These are phyloP conservation scores for Drepanosiphum platanoidis DNA, from an alignment of 2,888 invertebrate species.

Conservation along the genomic window DNA sequence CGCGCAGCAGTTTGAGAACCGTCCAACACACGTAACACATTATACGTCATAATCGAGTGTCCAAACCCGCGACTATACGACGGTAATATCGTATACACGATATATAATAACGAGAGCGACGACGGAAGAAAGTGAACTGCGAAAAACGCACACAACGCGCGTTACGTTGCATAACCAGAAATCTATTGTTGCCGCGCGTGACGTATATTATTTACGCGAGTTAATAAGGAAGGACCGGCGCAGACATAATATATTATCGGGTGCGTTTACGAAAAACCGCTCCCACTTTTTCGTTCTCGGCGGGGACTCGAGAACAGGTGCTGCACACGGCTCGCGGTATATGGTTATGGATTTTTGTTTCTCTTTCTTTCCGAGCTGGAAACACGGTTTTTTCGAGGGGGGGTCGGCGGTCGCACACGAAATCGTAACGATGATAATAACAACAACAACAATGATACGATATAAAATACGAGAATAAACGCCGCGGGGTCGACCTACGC, in stretches of 20 bases:
- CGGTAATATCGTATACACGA: neutral
- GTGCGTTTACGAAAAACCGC: neutral
- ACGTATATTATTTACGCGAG: neutral
- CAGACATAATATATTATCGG: too few species aligned
- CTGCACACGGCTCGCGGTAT: too few species aligned
- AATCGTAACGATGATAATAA: neutral
- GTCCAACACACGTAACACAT: neutral
- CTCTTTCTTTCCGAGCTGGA: too few species aligned
- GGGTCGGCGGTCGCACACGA: neutral
- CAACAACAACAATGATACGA: too few species aligned
- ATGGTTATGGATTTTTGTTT: too few species aligned
- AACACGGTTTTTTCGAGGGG: too few species aligned
- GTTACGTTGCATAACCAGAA: neutral
- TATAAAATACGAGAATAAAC: too few species aligned
- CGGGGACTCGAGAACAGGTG: neutral
- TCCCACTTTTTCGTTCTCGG: neutral
- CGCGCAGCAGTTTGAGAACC: too few species aligned
- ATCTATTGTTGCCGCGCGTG: neutral
- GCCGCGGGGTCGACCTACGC: neutral
- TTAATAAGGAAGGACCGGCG: neutral
- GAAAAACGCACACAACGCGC: neutral
- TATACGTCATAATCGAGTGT: neutral
- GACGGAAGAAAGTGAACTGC: neutral
- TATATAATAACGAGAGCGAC: neutral
- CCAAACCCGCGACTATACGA: neutral